Evolutionary conservation across 2,113 vertebrate species (phyloP).

Genomic region (Miniopterus natalensis): DNA sequence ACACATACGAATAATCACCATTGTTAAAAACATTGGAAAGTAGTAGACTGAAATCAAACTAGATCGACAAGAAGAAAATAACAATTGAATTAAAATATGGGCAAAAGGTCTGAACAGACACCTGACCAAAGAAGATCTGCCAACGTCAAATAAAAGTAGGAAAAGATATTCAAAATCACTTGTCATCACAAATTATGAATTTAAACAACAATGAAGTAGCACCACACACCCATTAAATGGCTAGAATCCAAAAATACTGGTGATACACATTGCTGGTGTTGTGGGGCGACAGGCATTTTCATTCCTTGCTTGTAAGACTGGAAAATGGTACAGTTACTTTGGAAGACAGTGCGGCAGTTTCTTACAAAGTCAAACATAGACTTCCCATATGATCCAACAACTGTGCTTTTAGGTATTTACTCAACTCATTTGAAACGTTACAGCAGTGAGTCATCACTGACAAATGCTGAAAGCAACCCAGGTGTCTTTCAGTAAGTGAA

Average conservation of each 20-base stretch:
- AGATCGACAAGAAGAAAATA: background rate
- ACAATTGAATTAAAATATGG: background rate
- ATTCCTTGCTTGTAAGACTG: background rate
- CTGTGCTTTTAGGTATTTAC: background rate
- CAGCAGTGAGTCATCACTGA: background rate
- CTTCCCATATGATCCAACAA: background rate
- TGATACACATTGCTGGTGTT: background rate
- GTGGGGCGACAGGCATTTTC: background rate
- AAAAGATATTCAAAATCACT: background rate
- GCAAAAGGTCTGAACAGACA: background rate
- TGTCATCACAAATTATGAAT: background rate
- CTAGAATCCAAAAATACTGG: background rate
- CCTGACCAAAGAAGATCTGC: background rate
- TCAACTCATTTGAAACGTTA: background rate
- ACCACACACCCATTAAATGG: background rate
- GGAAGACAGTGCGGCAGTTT: background rate
- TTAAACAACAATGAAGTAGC: background rate
- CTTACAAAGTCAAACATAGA: background rate
- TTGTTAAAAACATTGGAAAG: background rate
- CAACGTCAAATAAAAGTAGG: background rate
- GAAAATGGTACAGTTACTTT: background rate
- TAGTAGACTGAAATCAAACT: constrained; percentile 9
- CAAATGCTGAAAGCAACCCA: background rate
- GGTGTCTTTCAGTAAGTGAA: background rate
- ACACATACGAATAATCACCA: background rate